Evolutionary conservation across 1,140 invertebrate species (phyloP), one percentile per base, ranked within the genome.

Genomic region (Spodoptera litura): DNA sequence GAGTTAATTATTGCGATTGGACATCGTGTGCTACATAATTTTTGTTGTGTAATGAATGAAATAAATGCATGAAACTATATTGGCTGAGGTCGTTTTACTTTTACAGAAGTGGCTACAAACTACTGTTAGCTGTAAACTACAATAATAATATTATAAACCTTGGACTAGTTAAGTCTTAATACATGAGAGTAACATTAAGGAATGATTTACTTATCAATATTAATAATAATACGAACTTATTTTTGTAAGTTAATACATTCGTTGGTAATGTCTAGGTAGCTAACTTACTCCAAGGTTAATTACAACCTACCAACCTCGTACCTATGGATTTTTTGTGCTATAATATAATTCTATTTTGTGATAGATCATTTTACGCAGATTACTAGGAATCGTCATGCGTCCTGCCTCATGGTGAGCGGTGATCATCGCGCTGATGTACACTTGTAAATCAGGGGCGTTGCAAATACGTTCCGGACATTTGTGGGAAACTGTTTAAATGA

Each of bases 151-250:
- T 38, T 3, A 11, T 25, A 71, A 44, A 35, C 53, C 53, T 72
- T 55, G 31, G 38, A 55, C 10, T 10, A 20, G 70, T 38, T 72
- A 10, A 58, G 27, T 35, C 70, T 51, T 58, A 55, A 70, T 68
- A 58, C 53, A 72, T 72, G 49, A 13, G 3, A 52, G 66, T 53
- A 70, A 70, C 9, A 12, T 51, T 58, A 56, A 15, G 35, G 3
- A 44, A 56, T 72, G 53, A 49, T 72, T 58, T 56, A 49, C 58
- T 58, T 38, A 72, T 72, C 35, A 12, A 56, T 31, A 20, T 9
- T 72, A 58, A 68, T 25, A 68, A 52, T 58, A 72, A 10, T 58
- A 58, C 2, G 44, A 56, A 44, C 11, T 51, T 59, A 49, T 72
- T 52, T 68, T 13, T 70, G 68, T 38, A 13, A 11, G 11, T 44